Percentiles rank a stretch among this genome's conserved stretches.
Evolutionary conservation across 2,113 vertebrate genomes (phyloP).

Genomic region (Hassar affinis): DNA sequence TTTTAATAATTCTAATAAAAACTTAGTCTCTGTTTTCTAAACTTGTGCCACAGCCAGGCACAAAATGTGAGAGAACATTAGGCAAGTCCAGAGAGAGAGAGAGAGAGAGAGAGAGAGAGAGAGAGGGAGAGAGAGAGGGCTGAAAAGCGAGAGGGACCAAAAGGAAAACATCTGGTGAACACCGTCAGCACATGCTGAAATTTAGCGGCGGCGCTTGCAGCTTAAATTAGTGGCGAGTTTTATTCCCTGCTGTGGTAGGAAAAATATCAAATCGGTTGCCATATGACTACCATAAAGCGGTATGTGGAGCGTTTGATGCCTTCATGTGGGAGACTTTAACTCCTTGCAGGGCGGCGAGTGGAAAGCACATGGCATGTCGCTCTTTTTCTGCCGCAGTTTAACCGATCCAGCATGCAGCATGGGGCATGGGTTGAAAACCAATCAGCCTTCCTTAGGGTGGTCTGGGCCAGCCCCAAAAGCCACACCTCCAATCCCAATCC

Average conservation of each 20-base stretch:
- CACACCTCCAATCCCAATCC: conserved; percentile 27
- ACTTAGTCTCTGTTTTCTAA: conserved; percentile 24
- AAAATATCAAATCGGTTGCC: conserved; percentile 81
- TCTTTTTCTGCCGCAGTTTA: conserved; percentile 46
- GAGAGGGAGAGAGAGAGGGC: conserved; percentile 16
- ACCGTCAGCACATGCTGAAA: conserved; percentile 73
- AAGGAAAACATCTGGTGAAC: conserved; percentile 77
- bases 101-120: conserved; percentile 20
- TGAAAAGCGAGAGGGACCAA: conserved; percentile 53
- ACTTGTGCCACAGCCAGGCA: conserved; percentile 48
- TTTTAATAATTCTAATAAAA: conserved; percentile 41
- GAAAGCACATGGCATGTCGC: conserved; percentile 58
- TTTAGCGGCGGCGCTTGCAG: conserved; percentile 76
- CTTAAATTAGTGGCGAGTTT: conserved; percentile 83
- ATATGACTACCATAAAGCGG: conserved; percentile 80
- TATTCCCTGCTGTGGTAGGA: conserved; percentile 80
- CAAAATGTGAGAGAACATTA: conserved; percentile 36
- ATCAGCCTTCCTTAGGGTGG: conserved; percentile 47
- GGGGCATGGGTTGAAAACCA: conserved; percentile 59
- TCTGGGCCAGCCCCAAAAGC: conserved; percentile 31
- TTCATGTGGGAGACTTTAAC: conserved; percentile 79
- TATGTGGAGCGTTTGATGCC: conserved; percentile 77
- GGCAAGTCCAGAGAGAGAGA: conserved; percentile 5
- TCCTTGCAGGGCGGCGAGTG: conserved; percentile 53
- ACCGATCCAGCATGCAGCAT: conserved; percentile 58